Percentiles rank a stretch among this genome's conserved stretches.
phyloP scores from a whole-genome alignment of 2,797 vertebrate genomes.

The Tapera naevia region DNA sequence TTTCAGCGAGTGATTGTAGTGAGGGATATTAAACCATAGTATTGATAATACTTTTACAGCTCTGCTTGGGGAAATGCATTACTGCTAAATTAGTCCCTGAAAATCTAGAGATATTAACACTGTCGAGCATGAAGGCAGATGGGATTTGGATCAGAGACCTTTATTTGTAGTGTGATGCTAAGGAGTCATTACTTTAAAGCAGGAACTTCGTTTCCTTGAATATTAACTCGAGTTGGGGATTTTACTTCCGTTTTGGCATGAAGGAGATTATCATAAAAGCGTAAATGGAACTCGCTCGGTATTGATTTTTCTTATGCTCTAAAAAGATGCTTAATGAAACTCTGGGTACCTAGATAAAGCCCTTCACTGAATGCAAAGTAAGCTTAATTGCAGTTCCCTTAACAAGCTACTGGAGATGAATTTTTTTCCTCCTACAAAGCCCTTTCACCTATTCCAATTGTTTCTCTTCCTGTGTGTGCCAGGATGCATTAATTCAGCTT shows the following conservation, averaged over 20 bases:
- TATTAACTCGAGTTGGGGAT: slow-evolving; percentile 60
- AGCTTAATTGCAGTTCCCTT: slow-evolving; percentile 47
- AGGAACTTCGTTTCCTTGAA: slow-evolving; percentile 50
- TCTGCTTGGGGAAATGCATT: slow-evolving; percentile 66
- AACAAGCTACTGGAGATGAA: slow-evolving; percentile 20
- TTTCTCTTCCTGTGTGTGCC: neutral
- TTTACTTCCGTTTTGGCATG: slow-evolving; percentile 25
- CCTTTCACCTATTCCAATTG: slow-evolving; percentile 38
- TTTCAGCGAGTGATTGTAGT: slow-evolving; percentile 47
- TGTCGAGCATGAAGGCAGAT: slow-evolving; percentile 66
- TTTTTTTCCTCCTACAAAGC: neutral
- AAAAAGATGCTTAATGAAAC: slow-evolving; percentile 57
- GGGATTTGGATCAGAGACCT: slow-evolving; percentile 71
- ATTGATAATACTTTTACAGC: slow-evolving; percentile 62
- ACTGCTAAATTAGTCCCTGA: slow-evolving; percentile 63
- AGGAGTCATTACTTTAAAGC: slow-evolving; percentile 68
- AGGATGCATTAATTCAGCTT: neutral
- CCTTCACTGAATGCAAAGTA: neutral
- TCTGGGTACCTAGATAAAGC: slow-evolving; percentile 32
- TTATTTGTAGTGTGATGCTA: slow-evolving; percentile 61
- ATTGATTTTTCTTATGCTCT: slow-evolving; percentile 45
- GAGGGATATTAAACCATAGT: slow-evolving; percentile 57
- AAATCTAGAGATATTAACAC: slow-evolving; percentile 62
- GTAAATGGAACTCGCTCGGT: neutral
- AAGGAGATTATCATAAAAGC: neutral